Base-by-base conservation (phyloP, 2,888 invertebrate species). In the Nomada lathburiana region DNA sequence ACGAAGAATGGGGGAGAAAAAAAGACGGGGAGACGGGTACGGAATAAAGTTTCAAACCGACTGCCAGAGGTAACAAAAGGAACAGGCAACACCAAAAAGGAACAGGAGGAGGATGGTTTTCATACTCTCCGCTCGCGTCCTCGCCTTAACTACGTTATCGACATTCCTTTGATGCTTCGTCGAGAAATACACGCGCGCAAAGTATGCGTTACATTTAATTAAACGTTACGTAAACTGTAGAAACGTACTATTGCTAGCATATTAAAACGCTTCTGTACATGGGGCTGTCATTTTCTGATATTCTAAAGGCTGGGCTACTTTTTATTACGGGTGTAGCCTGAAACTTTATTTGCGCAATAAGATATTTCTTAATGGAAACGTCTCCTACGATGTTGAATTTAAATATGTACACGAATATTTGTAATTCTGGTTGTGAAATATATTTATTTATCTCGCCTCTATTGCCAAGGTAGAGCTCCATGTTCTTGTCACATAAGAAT, bases 41-140 rank as follows among this genome's bases (percentile, higher is more conserved):
- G 80, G 86, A 90, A 91, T 90, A 89, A 90, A 90, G 91, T 90
- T 91, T 87, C 86, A 83, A 89, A 90, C 86, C 86, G 85, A 83
- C 86, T 84, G 85, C 83, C 84, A 60, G 77, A 78, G 84, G 87
- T 84, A 85, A 88, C 83, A 87, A 85, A 87, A 87, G 60, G 82
- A 84, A 85, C 84, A 86, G 85, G 86, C 87, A 76, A 36, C 60
- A 53, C 13, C 65, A 74, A 74, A 75, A 63, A 60, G 55, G 53
- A 76, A 57, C 47, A 50, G 60, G 71, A 74, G 69, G 69, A 74
- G 65, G 55, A 69, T 73, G 65, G 67, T 55, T 85, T 84, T 81
- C 65, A 74, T 86, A 57, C 59, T 18, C 42, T 50, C 36, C 20
- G 13, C 23, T n/a, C 44, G 20, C 65, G 7, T 59, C 74, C 42